Evolutionary conservation across 1,140 invertebrate genomes (phyloP).

Genomic region (Papilio dardanus): DNA sequence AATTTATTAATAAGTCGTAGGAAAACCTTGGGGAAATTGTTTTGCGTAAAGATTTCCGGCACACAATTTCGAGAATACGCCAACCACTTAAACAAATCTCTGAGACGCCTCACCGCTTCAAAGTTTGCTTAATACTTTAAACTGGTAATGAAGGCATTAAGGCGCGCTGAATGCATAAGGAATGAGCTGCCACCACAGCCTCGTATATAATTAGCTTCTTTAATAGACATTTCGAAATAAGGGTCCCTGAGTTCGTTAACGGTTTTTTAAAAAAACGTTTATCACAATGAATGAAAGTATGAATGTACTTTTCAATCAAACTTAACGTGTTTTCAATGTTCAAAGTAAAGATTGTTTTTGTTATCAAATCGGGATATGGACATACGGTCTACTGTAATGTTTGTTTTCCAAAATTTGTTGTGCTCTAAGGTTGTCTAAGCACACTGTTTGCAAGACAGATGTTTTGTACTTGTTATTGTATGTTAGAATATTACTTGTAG

Average conservation of each 20-base stretch:
- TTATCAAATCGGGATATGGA: no score
- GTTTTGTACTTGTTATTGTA: no score
- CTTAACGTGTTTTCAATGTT: no score
- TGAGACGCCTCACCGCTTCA: conserved; percentile 64
- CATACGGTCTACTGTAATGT: neutral
- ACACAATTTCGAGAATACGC: conserved; percentile 42
- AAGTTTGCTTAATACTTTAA: conserved; percentile 82
- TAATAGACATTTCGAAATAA: conserved; percentile 50
- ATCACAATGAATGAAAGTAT: neutral
- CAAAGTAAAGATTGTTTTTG: no score
- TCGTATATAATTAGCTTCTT: conserved; percentile 70
- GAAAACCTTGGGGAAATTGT: conserved; percentile 42
- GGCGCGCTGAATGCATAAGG: conserved; percentile 78
- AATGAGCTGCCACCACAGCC: conserved; percentile 71
- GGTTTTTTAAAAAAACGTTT: neutral
- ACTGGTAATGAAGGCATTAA: conserved; percentile 80
- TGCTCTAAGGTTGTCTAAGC: neutral
- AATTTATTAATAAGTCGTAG: conserved; percentile 11
- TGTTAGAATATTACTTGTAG: neutral
- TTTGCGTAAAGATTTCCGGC: conserved; percentile 46
- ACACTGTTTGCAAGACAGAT: no score
- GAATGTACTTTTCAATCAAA: no score
- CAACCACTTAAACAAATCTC: conserved; percentile 69
- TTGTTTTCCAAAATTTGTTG: neutral
- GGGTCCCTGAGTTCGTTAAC: conserved; percentile 13